Evolutionary conservation across 2,113 vertebrate species (phyloP).

Genomic region (Bubalus kerabau): DNA sequence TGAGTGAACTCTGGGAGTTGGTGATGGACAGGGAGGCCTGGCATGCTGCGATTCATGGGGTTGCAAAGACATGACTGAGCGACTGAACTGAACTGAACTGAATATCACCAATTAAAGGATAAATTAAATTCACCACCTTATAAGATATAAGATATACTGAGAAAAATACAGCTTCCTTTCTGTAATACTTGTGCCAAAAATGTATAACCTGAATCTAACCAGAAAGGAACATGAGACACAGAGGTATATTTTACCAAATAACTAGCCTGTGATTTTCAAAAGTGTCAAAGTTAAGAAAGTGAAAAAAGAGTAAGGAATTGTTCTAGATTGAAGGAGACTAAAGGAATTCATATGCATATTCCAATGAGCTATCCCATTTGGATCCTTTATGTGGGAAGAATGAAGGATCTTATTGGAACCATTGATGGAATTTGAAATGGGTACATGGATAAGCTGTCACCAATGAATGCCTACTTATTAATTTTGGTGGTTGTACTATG

Average conservation of each 20-base stretch:
- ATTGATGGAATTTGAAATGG: neutral
- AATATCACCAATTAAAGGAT: neutral
- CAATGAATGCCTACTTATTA: neutral
- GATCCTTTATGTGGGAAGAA: neutral
- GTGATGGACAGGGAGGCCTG: too few relatives aligned
- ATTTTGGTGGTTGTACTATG: neutral
- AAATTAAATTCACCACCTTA: neutral
- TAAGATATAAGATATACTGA: neutral
- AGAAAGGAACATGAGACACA: neutral
- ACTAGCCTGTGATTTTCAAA: neutral
- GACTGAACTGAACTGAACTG: too few relatives aligned
- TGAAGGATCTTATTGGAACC: neutral
- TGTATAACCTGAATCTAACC: neutral
- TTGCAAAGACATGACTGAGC: too few relatives aligned
- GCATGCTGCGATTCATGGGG: too few relatives aligned
- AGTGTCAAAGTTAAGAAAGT: neutral
- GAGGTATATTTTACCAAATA: neutral
- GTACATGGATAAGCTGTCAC: neutral
- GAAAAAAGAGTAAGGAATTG: neutral
- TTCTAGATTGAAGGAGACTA: neutral
- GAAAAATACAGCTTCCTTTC: neutral
- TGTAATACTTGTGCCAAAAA: neutral
- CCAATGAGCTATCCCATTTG: neutral
- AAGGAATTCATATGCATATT: neutral
- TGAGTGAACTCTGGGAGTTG: too few relatives aligned